Conservation (phyloP, 2,113 vertebrate species). For the Cettia cetti region DNA sequence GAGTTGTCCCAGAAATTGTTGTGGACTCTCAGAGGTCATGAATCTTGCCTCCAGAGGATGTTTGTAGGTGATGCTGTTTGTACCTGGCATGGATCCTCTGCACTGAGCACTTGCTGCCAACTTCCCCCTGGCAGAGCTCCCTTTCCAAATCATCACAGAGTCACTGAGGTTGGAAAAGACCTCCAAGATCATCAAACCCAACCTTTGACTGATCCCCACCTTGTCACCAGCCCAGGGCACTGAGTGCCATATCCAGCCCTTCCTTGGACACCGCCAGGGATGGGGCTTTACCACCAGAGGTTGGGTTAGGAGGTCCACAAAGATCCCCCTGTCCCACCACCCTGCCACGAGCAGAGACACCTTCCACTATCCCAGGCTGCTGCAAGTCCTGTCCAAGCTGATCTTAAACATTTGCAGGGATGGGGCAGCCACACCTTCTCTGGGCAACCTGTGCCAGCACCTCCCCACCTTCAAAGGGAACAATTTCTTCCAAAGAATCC, state of each 20-base stretch:
- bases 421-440: not conserved
- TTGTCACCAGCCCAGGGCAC: not conserved
- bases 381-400: not conserved
- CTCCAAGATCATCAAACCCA: not conserved
- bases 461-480: not conserved
- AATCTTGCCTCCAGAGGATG: not conserved
- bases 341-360: accelerated
- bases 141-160: not conserved
- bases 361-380: not conserved
- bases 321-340: not conserved
- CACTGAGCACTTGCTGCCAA: not conserved
- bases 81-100: not conserved
- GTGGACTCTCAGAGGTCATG: not conserved
- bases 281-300: not conserved
- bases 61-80: not conserved
- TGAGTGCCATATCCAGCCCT: not conserved
- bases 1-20: not conserved
- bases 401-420: not conserved
- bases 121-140: not conserved
- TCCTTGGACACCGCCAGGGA: not conserved
- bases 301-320: not conserved
- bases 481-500: not conserved
- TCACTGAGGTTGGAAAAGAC: not conserved
- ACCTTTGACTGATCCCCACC: not conserved
- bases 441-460: not conserved